phyloP scores from a whole-genome alignment of 2,113 vertebrate genomes.

The Plestiodon gilberti region DNA sequence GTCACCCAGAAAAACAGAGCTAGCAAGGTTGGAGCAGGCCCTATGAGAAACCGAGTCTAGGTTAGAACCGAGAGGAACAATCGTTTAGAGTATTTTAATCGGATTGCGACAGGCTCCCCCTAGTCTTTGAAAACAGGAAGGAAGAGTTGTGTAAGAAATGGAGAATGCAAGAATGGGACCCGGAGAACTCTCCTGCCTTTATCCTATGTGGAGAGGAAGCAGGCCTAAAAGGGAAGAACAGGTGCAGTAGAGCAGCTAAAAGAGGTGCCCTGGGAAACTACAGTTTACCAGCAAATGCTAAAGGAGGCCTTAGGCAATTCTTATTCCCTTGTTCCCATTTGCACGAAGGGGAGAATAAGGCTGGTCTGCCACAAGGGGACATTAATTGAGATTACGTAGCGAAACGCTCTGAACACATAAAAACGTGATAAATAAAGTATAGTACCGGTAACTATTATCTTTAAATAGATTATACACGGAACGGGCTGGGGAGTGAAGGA shows the following conservation, averaged over 20 bases:
- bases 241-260: background rate
- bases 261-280: background rate
- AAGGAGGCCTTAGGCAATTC: too few species aligned
- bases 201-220: background rate
- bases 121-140: constrained; percentile 2
- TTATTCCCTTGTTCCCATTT: too few species aligned
- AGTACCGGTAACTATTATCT: too few species aligned
- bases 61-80: background rate
- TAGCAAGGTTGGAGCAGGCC: background rate
- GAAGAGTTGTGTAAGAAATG: background rate
- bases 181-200: background rate
- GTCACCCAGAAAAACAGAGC: background rate
- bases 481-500: too few species aligned
- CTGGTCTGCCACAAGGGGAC: too few species aligned
- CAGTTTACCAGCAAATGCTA: too few species aligned
- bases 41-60: background rate
- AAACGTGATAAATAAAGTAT: too few species aligned
- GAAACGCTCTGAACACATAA: too few species aligned
- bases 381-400: too few species aligned
- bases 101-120: background rate
- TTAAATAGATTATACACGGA: too few species aligned
- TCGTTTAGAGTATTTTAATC: background rate
- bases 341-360: too few species aligned
- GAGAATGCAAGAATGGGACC: background rate
- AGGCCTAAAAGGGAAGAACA: background rate